Evolutionary conservation across 2,888 invertebrate species (phyloP), one percentile per base, ranked within the genome.

Genomic region (Didymodactylos carnosus): DNA sequence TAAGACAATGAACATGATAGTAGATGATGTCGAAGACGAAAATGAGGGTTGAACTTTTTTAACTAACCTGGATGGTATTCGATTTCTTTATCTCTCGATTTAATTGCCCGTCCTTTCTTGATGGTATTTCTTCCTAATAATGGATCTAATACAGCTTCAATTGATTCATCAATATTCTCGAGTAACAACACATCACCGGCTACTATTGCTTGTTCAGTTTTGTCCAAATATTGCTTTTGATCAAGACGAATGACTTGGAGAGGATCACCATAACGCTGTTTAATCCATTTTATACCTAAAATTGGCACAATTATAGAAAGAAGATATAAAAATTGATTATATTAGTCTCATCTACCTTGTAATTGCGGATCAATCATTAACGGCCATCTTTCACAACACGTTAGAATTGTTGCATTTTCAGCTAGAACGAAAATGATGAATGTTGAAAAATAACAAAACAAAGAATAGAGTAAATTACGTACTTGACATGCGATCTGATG

Each of bases 81-180:
- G 41, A 77, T 74, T 53, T 77, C 77, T 75, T 77, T 76, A 43
- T 77, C 76, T 11, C 77, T 76, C 14, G 76, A 70, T 70, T 72
- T 75, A 27, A 77, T 77, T 23, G 73, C 73, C 49, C 71, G 72
- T 16, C 77, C 76, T 69, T 77, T 76, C 35, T 76, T 76, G 29
- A 77, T 76, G 5, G 75, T 73, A 23, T 75, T 72, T 35, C 76
- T 49, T 19, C 76, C 77, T 23, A 77, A 70, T 5, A 77, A 51
- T 19, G 77, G 77, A 41, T 77, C 76, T 8, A 77, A 46, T n/a
- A 76, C 75, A 43, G 76, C 75, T 51, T 77, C 77, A 27, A 77
- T 75, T 73, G 88, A 88, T 85, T 95, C 94, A 39, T 89, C 91
- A 77, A 95, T 92, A 81, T 93, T 94, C 85, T 95, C 95, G 53